Base-by-base conservation (phyloP, 2,113 vertebrate genomes). In the Castor canadensis region DNA sequence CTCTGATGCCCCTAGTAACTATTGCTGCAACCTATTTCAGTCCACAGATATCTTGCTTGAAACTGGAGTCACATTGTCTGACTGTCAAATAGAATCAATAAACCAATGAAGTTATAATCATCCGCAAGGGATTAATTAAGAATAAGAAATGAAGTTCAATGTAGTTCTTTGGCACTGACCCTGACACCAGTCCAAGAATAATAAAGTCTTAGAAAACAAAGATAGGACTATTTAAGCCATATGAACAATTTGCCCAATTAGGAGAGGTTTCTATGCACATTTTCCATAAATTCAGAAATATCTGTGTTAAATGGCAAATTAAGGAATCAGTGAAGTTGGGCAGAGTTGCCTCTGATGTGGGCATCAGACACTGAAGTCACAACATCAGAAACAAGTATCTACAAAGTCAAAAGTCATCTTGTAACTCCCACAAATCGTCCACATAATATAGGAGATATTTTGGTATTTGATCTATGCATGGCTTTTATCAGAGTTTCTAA, bases 201-300 rank as follows among this genome's bases (percentile, higher is more conserved):
- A 94, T 85, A 77, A 95, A 93, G 77, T 94, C 92, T 85, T 79
- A 75, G 54, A 97, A 92, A 95, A 88, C 77, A 91, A 52, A 43
- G 35, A 62, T 2, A 79, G 38, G 13, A 45, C 67, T 82, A 69
- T 77, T 95, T 62, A 93, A 85, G 32, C 58, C 22, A 79, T 60
- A 24, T 82, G 62, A 83, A 13, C 62, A n/a, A 90, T 88, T 90
- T 75, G 79, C 12, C 40, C 85, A 95, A 66, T 20, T 76, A 19
- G 77, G 52, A 67, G 77, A 3, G 4, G 54, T 75, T 77, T 40
- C 24, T 81, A 52, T 19, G 77, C 22, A 72, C 45, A 89, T 72
- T 62, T 91, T 19, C 24, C 73, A 84, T 54, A 43, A 71, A 73
- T 49, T 92, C 35, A 49, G n/a, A 45, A 94, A 90, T 85, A 38